Evolutionary conservation across 2,797 vertebrate genomes (phyloP).

Genomic region (Muscicapa striata): DNA sequence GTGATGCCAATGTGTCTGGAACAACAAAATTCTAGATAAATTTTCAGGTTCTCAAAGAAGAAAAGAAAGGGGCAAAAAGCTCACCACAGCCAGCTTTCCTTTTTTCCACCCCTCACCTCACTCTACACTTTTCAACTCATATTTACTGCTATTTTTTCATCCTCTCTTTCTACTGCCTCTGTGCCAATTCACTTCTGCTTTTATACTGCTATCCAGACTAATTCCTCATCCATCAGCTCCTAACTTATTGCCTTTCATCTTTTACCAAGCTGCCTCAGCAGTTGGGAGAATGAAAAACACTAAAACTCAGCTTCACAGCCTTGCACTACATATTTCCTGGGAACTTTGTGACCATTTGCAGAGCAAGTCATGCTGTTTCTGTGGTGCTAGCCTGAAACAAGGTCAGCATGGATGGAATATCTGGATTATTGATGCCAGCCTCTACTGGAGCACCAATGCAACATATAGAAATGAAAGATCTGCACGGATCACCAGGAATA

Average conservation of each 20-base stretch:
- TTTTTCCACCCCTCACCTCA: neutral
- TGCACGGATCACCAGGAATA: neutral
- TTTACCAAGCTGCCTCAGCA: constrained; percentile 3
- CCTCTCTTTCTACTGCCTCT: neutral
- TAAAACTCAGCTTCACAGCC: neutral
- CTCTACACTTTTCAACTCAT: neutral
- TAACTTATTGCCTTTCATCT: neutral
- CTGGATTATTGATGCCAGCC: neutral
- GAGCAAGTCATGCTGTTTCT: neutral
- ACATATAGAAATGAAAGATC: neutral
- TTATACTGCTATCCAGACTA: neutral
- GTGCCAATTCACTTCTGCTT: neutral
- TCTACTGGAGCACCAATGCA: neutral
- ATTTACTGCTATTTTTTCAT: neutral
- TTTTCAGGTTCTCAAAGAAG: neutral
- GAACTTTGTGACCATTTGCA: neutral
- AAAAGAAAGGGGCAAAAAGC: neutral
- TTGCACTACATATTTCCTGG: neutral
- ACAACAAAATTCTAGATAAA: neutral
- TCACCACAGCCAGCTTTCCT: neutral
- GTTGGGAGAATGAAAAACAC: neutral
- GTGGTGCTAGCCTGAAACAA: neutral
- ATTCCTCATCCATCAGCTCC: neutral
- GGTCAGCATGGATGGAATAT: neutral
- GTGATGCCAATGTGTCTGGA: no score